Base-by-base conservation (phyloP, 1,140 invertebrate species). In the Cyphomyrmex costatus region DNA sequence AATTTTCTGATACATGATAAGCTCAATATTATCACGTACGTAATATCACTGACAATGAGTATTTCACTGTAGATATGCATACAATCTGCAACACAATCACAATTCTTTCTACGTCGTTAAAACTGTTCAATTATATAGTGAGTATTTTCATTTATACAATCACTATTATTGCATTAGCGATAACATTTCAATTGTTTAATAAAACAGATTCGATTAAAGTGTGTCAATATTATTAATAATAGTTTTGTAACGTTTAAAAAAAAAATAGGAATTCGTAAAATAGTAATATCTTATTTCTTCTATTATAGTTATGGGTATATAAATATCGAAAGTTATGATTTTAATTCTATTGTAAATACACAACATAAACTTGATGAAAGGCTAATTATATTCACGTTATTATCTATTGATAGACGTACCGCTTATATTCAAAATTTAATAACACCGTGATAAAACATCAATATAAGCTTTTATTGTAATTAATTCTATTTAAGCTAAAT, bases 121-220 rank as follows among this genome's bases (percentile, higher is more conserved):
- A 42, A 42, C 7, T 42, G 10, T 42, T 42, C 30, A 1, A 24
- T 19, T 79, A 8, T 42, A 56, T 19, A 27, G 7, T 70, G 1
- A 1, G 7, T 14, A 12, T 33, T 86, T 88, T 71, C 74, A 66
- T 70, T 30, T 5, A 53, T 27, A 19, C 66, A 80, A 77, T 85
- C 68, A 87, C 68, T 85, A 86, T 86, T 84, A 33, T 83, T 83
- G 27, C 53, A 63, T 27, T 70, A n/a, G 36, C 46, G 58, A 88
- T 65, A 83, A 86, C 70, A 19, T 49, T 46, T 36, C n/a, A n/a
- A 85, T 27, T 7, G 27, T 46, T 46, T 60, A 24, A 19, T 24
- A 24, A 60, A 82, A 46, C 42, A 70, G 46, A 85, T 85, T 65
- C n/a, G 70, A 71, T 10, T 5, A 51, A 19, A 63, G 66, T 68